Base-by-base conservation (phyloP, 1,140 invertebrate species). In the Dendrolimus punctatus region DNA sequence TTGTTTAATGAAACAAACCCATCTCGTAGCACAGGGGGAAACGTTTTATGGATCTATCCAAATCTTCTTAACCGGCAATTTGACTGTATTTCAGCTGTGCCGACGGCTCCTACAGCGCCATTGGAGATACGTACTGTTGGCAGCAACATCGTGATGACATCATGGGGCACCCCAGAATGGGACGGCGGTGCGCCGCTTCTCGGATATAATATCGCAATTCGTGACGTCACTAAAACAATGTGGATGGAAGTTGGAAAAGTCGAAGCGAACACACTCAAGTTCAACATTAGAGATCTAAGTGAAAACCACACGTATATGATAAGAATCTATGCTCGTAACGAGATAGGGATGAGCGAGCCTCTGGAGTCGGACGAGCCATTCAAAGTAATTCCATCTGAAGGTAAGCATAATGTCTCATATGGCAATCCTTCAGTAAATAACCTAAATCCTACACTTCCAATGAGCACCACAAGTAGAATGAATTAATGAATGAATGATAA, bases 231-330 rank as follows among this genome's bases (percentile, higher is more conserved):
- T 73, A 96, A 96, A 75, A 97, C 95, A 4, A 97, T 97, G 95
- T 98, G 96, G 96, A 97, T 97, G 89, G 95, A 98, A 91, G 95
- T 98, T 47, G 96, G 95, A 8, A 91, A 94, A 69, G 95, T 96
- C 6, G 91, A 91, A 60, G 93, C 94, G 2, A 92, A 94, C 57
- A 91, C 93, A 41, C 94, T 95, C 66, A 95, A 94, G 81, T 91
- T 96, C 67, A 94, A 93, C 56, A 94, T 97, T 46, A 91, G 92
- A 72, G 95, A 97, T 73, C 85, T 98, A 50, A 94, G 95, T 80
- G 96, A 98, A 77, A 92, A 93, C 69, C 95, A 97, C 71, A 93
- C 95, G 68, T 98, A 98, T 74, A 90, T 94, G 73, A 92, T 98
- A 50, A 90, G 96, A 68, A 96, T 98, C 68, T 96, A 94, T 77